These are phyloP conservation scores for Drosophila kambysellisi DNA, from an alignment of 2,888 invertebrate genomes.

Conservation along the genomic window DNA sequence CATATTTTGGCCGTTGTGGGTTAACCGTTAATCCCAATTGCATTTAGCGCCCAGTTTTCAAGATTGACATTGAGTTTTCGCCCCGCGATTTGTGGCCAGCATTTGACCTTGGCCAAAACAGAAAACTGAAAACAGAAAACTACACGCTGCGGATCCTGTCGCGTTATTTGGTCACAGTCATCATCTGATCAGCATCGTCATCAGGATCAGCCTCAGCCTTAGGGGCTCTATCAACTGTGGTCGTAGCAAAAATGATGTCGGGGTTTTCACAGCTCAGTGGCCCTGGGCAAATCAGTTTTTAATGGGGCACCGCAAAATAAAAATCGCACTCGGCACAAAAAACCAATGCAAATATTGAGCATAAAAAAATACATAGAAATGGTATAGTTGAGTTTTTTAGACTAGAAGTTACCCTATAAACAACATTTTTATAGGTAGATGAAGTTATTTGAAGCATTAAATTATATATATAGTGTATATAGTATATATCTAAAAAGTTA, in stretches of 20 bases:
- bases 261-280: conserved; percentile 70
- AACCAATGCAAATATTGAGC: conserved; percentile 15
- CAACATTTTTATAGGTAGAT: no score
- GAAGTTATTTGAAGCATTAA: no score
- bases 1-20: conserved; percentile 76
- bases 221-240: conserved; percentile 18
- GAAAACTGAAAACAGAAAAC: background rate
- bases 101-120: conserved; percentile 54
- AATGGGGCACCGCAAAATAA: conserved; percentile 62
- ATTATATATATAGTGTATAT: background rate
- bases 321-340: conserved; percentile 33
- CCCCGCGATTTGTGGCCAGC: conserved; percentile 64
- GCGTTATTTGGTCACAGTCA: conserved; percentile 66
- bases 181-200: conserved; percentile 15
- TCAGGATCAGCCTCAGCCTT: conserved; percentile 4
- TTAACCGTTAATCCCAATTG: conserved; percentile 58
- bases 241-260: conserved; percentile 2
- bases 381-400: background rate
- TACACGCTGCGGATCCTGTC: conserved; percentile 41
- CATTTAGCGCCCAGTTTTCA: conserved; percentile 35
- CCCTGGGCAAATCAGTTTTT: conserved; percentile 39
- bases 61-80: conserved; percentile 40
- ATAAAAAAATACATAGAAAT: background rate
- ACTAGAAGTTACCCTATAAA: conserved; percentile 3
- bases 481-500: rapidly evolving